Base-by-base conservation (phyloP, 2,797 vertebrate genomes). In the Hemibagrus guttatus region DNA sequence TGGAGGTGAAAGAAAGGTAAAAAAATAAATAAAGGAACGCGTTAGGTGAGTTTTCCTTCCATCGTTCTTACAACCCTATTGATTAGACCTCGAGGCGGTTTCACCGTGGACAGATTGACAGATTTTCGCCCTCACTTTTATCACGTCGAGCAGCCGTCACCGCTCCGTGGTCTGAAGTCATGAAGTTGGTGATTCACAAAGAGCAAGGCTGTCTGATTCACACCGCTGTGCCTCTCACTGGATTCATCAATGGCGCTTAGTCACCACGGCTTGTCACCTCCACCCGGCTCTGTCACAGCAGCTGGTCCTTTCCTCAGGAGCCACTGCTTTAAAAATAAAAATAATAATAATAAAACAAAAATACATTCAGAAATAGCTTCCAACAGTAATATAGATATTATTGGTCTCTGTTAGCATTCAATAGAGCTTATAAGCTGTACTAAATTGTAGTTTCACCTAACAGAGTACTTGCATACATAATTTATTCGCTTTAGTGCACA, bases 191-290 rank as follows among this genome's bases (percentile, higher is more conserved):
- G 75, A 80, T 80, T 87, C 83, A 84, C 31, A n/a, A 72, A 84
- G 52, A 19, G 35, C 63, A 28, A 81, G 54, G 63, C n/a, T 39
- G 23, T 68, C 81, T 79, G 74, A 80, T 87, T 84, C 86, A 84
- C 69, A 59, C 66, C 42, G 26, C 76, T 74, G 49, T 26, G 16
- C 68, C 83, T 72, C 19, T 56, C 54, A 9, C 39, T 49, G 12
- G 14, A 28, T 84, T 61, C 69, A 61, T 81, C 78, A n/a, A 23
- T 64, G 68, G 6, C 78, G 35, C 72, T 87, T 83, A 78, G 86
- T 87, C 81, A 87, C 39, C 49, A 9, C 31, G 9, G n/a, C 59
- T 39, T 16, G 85, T 64, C 81, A 83, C 46, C 11, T 83, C 72
- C 72, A 17, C 35, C 42, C n/a, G 66, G 23, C 13, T 71, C 82